Conservation (phyloP, 2,113 vertebrate species). For the Corythaeola cristata region DNA sequence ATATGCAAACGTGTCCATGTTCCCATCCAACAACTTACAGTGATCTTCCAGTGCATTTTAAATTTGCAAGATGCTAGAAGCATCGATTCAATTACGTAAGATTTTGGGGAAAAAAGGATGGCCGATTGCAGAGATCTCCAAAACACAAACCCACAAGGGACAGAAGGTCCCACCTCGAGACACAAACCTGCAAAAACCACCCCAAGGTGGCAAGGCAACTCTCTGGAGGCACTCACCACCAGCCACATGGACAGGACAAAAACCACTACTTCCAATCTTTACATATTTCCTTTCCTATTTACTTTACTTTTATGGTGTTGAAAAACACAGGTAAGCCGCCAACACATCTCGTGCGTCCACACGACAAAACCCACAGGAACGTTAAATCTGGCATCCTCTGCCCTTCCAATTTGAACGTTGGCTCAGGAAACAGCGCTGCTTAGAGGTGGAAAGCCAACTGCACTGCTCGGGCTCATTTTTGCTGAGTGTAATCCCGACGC, state of each 20-base stretch:
- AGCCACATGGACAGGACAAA: not conserved
- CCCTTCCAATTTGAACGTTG: not conserved
- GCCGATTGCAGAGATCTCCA: not conserved
- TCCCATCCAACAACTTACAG: not conserved
- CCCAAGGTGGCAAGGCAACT: not conserved
- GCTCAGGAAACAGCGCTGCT: not conserved
- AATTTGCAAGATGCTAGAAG: not conserved
- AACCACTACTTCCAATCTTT: not conserved
- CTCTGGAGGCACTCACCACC: not conserved
- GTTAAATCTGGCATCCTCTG: not conserved
- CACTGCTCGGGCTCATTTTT: not conserved
- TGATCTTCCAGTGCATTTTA: not conserved
- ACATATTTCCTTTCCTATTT: not conserved
- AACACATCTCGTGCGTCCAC: not conserved
- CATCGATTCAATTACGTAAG: not conserved
- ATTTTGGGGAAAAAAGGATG: not conserved
- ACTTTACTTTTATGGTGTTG: not conserved
- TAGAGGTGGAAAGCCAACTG: not conserved
- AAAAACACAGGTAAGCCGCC: not conserved
- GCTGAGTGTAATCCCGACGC: not conserved
- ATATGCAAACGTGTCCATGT: accelerated
- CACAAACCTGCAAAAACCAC: not conserved
- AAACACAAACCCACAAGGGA: not conserved
- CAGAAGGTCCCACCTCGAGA: not conserved
- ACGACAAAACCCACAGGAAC: not conserved